Conservation (phyloP, 2,888 invertebrate genomes). For the Acronicta psi region DNA sequence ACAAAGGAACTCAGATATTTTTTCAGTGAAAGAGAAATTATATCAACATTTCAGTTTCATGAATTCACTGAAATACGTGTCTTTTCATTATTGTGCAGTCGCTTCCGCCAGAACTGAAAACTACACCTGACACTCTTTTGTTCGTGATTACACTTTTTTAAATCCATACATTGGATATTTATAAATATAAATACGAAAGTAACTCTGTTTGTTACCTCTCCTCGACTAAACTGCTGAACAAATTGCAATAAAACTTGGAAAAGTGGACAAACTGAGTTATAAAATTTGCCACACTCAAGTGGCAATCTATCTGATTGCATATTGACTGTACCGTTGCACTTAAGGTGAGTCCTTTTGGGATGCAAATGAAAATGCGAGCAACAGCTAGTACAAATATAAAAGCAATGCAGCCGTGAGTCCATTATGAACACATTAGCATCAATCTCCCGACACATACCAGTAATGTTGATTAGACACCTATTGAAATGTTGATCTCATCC, state of each 20-base stretch:
- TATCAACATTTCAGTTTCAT: slow-evolving; percentile 24
- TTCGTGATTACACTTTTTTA: too few species aligned
- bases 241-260: too few species aligned
- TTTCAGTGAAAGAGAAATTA: slow-evolving; percentile 17
- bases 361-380: too few species aligned
- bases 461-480: slow-evolving; percentile 58
- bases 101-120: slow-evolving; percentile 7
- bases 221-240: too few species aligned
- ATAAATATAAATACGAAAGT: too few species aligned
- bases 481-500: slow-evolving; percentile 59
- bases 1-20: slow-evolving; percentile 32
- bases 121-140: neutral
- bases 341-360: too few species aligned
- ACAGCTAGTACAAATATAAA: neutral
- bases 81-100: slow-evolving; percentile 6
- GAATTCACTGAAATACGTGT: slow-evolving; percentile 13
- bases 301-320: too few species aligned
- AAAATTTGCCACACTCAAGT: too few species aligned
- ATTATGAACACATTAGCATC: slow-evolving; percentile 47
- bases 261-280: too few species aligned
- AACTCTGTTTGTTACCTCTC: too few species aligned
- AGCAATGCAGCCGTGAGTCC: slow-evolving; percentile 23
- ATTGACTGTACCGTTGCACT: too few species aligned
- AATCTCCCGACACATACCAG: slow-evolving; percentile 44
- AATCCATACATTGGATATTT: too few species aligned